Evolutionary conservation across 2,888 invertebrate genomes (phyloP), one percentile per base, ranked within the genome.

Genomic region (Abrostola tripartita): DNA sequence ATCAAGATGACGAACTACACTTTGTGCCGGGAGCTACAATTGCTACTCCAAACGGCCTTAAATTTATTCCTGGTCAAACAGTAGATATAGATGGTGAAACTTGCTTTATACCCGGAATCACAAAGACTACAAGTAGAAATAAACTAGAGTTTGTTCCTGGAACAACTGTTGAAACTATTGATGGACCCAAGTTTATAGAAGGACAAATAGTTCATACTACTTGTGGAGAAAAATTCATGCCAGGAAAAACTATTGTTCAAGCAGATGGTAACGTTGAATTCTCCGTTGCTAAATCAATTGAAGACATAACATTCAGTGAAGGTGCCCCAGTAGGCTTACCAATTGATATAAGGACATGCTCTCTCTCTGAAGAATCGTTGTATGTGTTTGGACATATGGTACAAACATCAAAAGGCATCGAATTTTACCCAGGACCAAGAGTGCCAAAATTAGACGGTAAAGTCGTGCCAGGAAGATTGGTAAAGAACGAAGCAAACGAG

Each of bases 21-120:
- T 96, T 96, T 78, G 90, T 96, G 42, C 96, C 96, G 55, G 96
- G 96, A 24, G 96, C 96, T 71, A 96, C 96, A 0, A 89, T 96
- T 65, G 88, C 95, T 40, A 96, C 96, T 10, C 92, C 95, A 5
- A 96, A 96, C 80, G 96, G 96, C 4, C 89, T 95, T 0, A 95
- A 95, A 76, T 96, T 96, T 84, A 93, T 96, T 47, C 96, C 96
- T 0, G 97, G 97, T 1, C 96, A 96, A 85, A 95, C 95, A 58
- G 91, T 96, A 6, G 85, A 90, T 6, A 82, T 91, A 9, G 88
- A 94, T 64, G 95, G 95, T 10, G 95, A 95, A 81, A 91, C 91
- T 35, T 92, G 92, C 52, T 96, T 96, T 83, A 92, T 96, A 12
- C 96, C 96, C 49, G 96, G 96, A 7, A 88, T 96, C 24, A 93